Evolutionary conservation across 2,888 invertebrate species (phyloP).

Genomic region (Pogonocherus hispidulus): DNA sequence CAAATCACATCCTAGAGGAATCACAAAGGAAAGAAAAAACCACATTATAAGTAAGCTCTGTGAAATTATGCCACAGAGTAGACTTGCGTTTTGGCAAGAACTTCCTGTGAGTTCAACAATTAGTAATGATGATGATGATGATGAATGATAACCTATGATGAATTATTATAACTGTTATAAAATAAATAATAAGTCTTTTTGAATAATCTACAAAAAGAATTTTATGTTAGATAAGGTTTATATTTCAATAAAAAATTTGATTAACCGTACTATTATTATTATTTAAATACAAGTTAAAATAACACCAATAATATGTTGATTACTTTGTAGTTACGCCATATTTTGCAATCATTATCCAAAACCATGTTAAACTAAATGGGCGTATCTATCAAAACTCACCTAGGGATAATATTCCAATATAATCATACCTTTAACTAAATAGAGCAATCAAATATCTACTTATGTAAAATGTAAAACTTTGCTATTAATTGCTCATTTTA

Average conservation of each 20-base stretch:
- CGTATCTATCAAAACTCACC: slow-evolving; percentile 5
- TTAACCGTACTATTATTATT: too few relatives aligned
- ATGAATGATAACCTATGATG: too few relatives aligned
- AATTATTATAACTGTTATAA: too few relatives aligned
- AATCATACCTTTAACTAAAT: not conserved
- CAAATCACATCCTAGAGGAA: not conserved
- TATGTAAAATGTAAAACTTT: slow-evolving; percentile 7
- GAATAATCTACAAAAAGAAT: too few relatives aligned
- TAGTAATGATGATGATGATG: not conserved
- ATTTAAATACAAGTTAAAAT: too few relatives aligned
- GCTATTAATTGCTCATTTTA: not conserved
- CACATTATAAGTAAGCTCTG: not conserved
- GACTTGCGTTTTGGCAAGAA: not conserved
- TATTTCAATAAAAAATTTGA: too few relatives aligned
- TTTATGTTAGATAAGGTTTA: too few relatives aligned
- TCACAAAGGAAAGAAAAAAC: not conserved
- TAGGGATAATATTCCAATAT: not conserved
- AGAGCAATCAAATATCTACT: not conserved
- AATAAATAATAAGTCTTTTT: too few relatives aligned
- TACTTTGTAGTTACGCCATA: slow-evolving; percentile 3
- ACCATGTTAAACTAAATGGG: slow-evolving; percentile 3
- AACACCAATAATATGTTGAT: too few relatives aligned
- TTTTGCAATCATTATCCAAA: not conserved
- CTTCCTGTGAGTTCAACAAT: not conserved
- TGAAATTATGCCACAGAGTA: slow-evolving; percentile 1